Conservation (phyloP, 2,113 vertebrate species). For the Zingel zingel region DNA sequence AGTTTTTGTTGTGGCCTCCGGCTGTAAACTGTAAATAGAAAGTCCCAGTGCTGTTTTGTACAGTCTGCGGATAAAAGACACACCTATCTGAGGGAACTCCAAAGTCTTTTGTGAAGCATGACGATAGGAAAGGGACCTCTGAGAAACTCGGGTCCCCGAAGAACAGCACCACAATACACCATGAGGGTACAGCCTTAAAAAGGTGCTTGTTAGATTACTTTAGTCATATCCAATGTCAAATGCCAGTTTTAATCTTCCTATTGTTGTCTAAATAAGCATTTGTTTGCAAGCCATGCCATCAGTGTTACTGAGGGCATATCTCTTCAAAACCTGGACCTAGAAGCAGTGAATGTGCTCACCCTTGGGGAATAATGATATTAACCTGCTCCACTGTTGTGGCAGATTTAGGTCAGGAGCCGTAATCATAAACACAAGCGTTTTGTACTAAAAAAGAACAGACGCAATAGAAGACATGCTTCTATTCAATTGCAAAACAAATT, state of each 20-base stretch:
- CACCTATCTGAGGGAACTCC: constrained; percentile 70
- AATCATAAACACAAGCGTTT: constrained; percentile 12
- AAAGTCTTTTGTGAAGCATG: constrained; percentile 68
- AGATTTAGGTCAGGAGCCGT: constrained; percentile 37
- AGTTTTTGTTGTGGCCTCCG: constrained; percentile 64
- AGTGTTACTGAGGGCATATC: constrained; percentile 36
- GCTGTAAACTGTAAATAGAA: constrained; percentile 59
- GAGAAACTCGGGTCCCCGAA: constrained; percentile 49
- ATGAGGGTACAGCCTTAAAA: constrained; percentile 52
- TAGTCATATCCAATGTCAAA: constrained; percentile 72
- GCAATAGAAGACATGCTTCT: no score
- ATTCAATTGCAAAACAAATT: no score
- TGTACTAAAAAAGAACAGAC: background rate
- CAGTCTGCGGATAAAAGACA: constrained; percentile 64
- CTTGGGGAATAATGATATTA: background rate
- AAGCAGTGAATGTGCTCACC: background rate
- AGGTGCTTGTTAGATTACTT: constrained; percentile 64
- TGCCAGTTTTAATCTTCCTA: constrained; percentile 68
- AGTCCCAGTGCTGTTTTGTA: constrained; percentile 51
- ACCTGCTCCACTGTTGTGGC: background rate
- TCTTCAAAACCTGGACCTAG: constrained; percentile 30
- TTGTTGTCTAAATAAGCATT: constrained; percentile 63
- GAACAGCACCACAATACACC: constrained; percentile 55
- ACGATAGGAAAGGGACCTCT: constrained; percentile 52
- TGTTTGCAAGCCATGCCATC: constrained; percentile 56